Evolutionary conservation across 2,113 vertebrate genomes (phyloP).

Genomic region (Cheirogaleus medius): DNA sequence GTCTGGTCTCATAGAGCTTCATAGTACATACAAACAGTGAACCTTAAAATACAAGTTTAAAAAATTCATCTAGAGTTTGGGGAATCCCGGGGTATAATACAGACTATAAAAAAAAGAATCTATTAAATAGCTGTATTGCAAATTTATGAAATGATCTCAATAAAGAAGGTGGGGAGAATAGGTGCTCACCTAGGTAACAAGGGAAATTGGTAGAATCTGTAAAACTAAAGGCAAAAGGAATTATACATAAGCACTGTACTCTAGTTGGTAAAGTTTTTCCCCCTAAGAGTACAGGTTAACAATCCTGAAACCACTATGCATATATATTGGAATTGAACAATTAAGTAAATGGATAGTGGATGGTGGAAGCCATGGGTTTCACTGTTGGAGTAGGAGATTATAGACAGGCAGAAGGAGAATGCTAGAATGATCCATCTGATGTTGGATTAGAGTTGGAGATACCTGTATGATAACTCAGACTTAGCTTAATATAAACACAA

Average conservation of each 20-base stretch:
- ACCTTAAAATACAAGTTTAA: not conserved
- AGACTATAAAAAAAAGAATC: not conserved
- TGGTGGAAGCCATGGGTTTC: not conserved
- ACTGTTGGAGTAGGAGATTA: not conserved
- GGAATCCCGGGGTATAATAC: not conserved
- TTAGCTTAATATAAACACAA: not conserved
- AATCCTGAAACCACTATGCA: not conserved
- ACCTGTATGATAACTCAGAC: not conserved
- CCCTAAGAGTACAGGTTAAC: not conserved
- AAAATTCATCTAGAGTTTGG: not conserved
- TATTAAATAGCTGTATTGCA: not conserved
- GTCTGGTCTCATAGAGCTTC: not conserved
- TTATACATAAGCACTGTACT: not conserved
- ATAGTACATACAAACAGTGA: not conserved
- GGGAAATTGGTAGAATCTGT: not conserved
- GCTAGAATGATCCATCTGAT: not conserved
- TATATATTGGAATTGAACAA: not conserved
- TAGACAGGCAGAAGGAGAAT: not conserved
- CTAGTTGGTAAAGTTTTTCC: not conserved
- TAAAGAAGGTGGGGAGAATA: not conserved
- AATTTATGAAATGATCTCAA: not conserved
- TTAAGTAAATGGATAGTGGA: not conserved
- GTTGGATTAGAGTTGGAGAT: not conserved
- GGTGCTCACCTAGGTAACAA: not conserved
- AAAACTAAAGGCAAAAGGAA: not conserved